Evolutionary conservation across 2,797 vertebrate genomes (phyloP), one percentile per base, ranked within the genome.

Genomic region (Leptatherina wallacei): DNA sequence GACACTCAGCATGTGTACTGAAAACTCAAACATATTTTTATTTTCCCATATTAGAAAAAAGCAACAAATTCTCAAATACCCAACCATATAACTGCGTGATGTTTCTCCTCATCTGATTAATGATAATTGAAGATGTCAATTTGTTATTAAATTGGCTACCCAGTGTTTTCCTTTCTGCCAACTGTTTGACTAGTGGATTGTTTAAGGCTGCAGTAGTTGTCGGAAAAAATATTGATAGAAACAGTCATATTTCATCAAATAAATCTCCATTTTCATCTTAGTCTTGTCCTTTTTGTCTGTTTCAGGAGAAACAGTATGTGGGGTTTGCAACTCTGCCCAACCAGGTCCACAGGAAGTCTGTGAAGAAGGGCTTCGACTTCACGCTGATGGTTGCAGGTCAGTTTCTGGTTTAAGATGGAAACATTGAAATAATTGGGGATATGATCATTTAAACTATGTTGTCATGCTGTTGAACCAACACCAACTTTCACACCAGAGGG

Each of bases 341-440:
- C 93, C 97, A 99, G 88, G 97, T 98, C 51, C 97, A 99, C 91
- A 95, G 96, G 76, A 99, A 99, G 90, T 98, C 97, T 0, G 97
- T 99, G 87, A 99, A 98, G 95, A 98, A 98, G 84, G 97, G 97
- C 49, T 99, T 99, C 0, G 97, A 98, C 86, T 99, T 99, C 86
- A 99, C 98, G 0, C 95, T 99, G 80, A 98, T 99, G 98, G 97
- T 99, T 4, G 98, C 97, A 70, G 98, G 97, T 99, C 77, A 93
- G 94, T 80, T 65, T 71, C 30, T 16, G 4, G 10, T 6, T 29
- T 2, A 55, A 64, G 36, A 44, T 13, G 3, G 12, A 22, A 35
- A 51, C 8, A 1, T 4, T 40, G 10, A 55, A 10, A 6, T 51
- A 22, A 35, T 49, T 22, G 3, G 42, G 6, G 16, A 29, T 38